Evolutionary conservation across 1,140 invertebrate genomes (phyloP), one percentile per base, ranked within the genome.

Genomic region (Nasonia giraulti): DNA sequence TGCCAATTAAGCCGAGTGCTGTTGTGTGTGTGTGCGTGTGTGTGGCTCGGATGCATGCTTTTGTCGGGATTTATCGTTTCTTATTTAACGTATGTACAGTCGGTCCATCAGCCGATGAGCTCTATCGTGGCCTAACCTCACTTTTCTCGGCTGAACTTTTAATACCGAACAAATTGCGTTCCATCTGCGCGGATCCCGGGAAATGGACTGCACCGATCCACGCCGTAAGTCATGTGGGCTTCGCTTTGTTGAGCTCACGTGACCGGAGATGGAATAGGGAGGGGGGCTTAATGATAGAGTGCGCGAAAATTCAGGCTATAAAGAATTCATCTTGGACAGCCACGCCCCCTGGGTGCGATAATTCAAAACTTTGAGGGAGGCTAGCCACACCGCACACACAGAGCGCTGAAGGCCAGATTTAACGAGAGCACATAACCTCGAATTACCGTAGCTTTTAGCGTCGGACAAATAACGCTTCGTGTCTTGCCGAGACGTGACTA

Each of bases 361-460:
- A 74, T 74, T 33, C 71, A 33, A 74, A 74, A 74, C 23, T 74
- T n/a, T 23, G 23, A 27, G 6, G 66, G 66, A 68, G 62, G 62
- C 14, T 17, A 23, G 8, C 20, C 23, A 10, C 23, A 68, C 66
- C 23, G 23, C 23, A 27, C 66, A 68, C 62, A n/a, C 23, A 27
- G 5, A 37, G 8, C 17, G 71, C 31, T n/a, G 31, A 11, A 74
- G 31, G 31, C 71, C 68, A 69, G 68, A 69, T 69, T 74, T 74
- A 76, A 76, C 40, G 74, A 76, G 74, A 17, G 40, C 31, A 27
- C 40, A 47, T 20, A 76, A 76, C 37, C 74, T 74, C 71, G 31
- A 37, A 74, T 74, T 31, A 74, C 71, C 33, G 14, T 74, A 37
- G 71, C 23, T 74, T 74, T 74, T 40, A 37, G 71, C 71, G 68